Base-by-base conservation (phyloP, 2,113 vertebrate genomes). In the Hoplias malabaricus region DNA sequence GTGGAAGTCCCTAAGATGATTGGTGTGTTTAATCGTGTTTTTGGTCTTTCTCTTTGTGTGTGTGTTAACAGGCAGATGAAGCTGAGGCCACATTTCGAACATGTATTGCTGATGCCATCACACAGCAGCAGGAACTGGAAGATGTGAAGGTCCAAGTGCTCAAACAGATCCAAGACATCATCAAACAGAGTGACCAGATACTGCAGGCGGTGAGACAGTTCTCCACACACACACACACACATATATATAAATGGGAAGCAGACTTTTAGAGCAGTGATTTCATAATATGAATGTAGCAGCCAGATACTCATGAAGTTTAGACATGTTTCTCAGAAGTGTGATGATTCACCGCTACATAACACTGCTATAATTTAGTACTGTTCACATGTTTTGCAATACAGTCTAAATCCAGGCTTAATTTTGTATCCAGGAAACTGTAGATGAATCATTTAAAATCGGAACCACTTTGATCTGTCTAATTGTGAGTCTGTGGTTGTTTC, bases 1-100 rank as follows among this genome's bases (percentile, higher is more conserved):
- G n/a, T n/a, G n/a, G n/a, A n/a, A 21, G 48, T 31, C 14, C 16
- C 13, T 29, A 29, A 29, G 25, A n/a, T 27, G 10, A 14, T 16
- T 0, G 29, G 56, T 31, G 12, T 59, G 56, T 59, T n/a, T 66
- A 4, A n/a, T 48, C 21, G 7, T 25, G 12, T 33, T 10, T 21
- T 81, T 16, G 5, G 13, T 43, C 13, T 16, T 10, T 42, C 9
- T 13, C 36, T 48, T 4, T 50, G 16, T 38, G 19, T 53, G n/a
- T 78, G 33, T 40, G 1, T 69, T 19, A 1, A 0, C 89, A 99
- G 98, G 92, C 96, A 0, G 97, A 98, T 0, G 98, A 99, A 82
- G 95, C 98, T 0, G 96, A 98, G 94, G 96, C 97, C 69, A 98
- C 96, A 0, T 98, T 98, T 19, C 90, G 94, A 57, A 98, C 96